Evolutionary conservation across 2,797 vertebrate genomes (phyloP).

Genomic region (Morus bassanus): DNA sequence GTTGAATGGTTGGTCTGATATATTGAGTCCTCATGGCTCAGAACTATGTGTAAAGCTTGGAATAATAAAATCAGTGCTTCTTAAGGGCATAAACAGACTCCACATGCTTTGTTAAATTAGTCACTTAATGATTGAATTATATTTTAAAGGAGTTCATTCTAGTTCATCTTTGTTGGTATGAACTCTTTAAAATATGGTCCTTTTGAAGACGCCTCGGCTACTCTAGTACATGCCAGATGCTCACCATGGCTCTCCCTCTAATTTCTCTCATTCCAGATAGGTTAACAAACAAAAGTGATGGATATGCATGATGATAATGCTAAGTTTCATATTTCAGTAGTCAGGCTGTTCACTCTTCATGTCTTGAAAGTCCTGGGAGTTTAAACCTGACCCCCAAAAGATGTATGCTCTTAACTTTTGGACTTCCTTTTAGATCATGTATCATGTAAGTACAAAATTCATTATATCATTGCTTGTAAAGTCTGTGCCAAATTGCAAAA

Average conservation of each 20-base stretch:
- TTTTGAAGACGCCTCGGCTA: slow-evolving; percentile 13
- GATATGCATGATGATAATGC: slow-evolving; percentile 41
- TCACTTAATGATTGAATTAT: not conserved
- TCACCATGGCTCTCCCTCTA: not conserved
- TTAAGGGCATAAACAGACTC: not conserved
- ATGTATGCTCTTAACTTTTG: slow-evolving; percentile 57
- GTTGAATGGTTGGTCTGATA: not conserved
- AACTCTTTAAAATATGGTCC: not conserved
- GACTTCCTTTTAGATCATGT: slow-evolving; percentile 69
- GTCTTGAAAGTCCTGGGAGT: slow-evolving; percentile 45
- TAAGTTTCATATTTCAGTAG: slow-evolving; percentile 58
- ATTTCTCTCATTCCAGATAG: slow-evolving; percentile 21
- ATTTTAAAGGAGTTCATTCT: not conserved
- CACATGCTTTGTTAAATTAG: slow-evolving; percentile 12
- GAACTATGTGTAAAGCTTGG: not conserved
- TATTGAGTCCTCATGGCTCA: not conserved
- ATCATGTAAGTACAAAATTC: slow-evolving; percentile 62
- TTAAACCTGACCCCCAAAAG: slow-evolving; percentile 51
- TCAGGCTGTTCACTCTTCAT: slow-evolving; percentile 25
- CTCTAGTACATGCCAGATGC: slow-evolving; percentile 14
- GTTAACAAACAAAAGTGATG: slow-evolving; percentile 53
- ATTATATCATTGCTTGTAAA: slow-evolving; percentile 43
- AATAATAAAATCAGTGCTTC: slow-evolving; percentile 33
- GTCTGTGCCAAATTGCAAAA: slow-evolving; percentile 61
- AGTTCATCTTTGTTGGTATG: not conserved